phyloP scores from a whole-genome alignment of 2,888 invertebrate species.

The Fragum fragum region DNA sequence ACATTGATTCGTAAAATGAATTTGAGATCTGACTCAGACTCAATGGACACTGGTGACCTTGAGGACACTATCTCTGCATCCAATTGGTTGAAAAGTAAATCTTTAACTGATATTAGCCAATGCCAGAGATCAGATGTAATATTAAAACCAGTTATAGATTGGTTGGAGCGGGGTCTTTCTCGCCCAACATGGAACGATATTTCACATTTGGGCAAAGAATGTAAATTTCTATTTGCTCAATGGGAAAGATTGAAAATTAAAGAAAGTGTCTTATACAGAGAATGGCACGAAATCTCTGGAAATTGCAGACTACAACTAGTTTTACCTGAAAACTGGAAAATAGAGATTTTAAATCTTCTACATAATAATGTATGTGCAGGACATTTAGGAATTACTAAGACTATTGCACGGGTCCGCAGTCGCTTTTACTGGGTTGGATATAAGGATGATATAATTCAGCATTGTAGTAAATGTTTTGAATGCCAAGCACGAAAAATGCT shows the following conservation, averaged over 20 bases:
- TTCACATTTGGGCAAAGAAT: neutral
- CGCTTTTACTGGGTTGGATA: constrained; percentile 40
- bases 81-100: neutral
- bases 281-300: neutral
- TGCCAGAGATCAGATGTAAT: neutral
- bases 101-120: neutral
- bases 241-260: neutral
- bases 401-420: neutral
- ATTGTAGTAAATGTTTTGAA: too few relatives aligned
- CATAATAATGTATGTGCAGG: constrained; percentile 37
- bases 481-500: constrained; percentile 31
- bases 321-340: neutral
- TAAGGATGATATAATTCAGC: constrained; percentile 22
- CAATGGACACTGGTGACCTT: neutral
- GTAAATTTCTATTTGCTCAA: neutral
- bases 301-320: neutral
- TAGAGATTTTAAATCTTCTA: neutral
- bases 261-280: neutral
- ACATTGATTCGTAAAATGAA: neutral
- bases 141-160: neutral
- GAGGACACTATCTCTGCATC: neutral
- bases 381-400: constrained; percentile 37
- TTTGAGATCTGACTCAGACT: neutral
- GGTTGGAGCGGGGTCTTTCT: neutral
- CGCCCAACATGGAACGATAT: neutral